Evolutionary conservation across 1,140 invertebrate genomes (phyloP), one percentile per base, ranked within the genome.

Genomic region (Caerostris extrusa): DNA sequence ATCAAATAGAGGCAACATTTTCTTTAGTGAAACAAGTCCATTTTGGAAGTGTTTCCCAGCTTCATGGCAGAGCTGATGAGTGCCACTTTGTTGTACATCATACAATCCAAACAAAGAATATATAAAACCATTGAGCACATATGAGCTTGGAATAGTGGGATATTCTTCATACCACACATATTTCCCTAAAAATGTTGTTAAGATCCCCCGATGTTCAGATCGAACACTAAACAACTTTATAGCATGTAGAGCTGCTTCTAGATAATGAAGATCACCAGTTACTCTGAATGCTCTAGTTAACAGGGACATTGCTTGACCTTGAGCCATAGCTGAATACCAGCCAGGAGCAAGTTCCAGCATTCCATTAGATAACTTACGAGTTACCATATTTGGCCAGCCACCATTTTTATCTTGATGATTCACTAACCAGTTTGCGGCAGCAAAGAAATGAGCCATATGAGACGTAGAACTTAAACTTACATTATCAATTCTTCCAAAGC

Each of bases 121-220:
- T 95, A 99, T 99, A 96, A 99, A 99, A 57, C 99, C 99, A 96
- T 99, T 99, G 3, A 99, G 97, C 8, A 99, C 99, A 96, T 99
- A 99, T 4, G 98, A 98, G 5, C 98, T 97, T 0, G 99, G 99
- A 61, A 97, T 97, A 0, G 99, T 99, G 6, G 99, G 99, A 96
- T 99, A 99, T 95, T 99, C 99, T 96, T 99, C 99, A 95, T 99
- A 99, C 98, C 98, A 99, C 19, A 96, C 96, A 95, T 98, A 98
- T 95, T 98, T 97, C 95, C 97, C 97, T 95, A 98, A 96, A 96
- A 98, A 99, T 82, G 97, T 96, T 0, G 99, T 98, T 89, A 97
- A 96, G 3, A 99, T 98, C 0, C 99, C 99, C 90, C 98, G 96
- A 61, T 96, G 95, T 94, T 94, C 95, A 95, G 96, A 97, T 95